Conservation (phyloP, 2,888 invertebrate species). For the Euzetes globulus region DNA sequence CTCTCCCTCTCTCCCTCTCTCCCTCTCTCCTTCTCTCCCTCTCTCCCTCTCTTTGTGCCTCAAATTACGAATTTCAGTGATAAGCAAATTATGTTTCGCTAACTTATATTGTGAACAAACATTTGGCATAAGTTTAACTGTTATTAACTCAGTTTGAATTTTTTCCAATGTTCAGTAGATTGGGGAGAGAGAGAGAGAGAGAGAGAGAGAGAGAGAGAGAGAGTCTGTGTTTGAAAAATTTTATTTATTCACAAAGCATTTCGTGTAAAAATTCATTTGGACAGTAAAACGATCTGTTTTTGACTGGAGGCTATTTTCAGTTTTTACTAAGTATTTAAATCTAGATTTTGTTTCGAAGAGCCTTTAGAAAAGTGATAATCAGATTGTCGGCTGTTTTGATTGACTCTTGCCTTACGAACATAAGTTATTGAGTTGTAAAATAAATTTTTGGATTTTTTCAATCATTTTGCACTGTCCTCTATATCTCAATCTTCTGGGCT, state of each 20-base stretch:
- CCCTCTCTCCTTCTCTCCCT: neutral
- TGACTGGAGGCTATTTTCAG: neutral
- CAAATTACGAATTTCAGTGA: slow-evolving; percentile 19
- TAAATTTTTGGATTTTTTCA: neutral
- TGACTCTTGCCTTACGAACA: neutral
- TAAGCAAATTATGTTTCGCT: slow-evolving; percentile 3
- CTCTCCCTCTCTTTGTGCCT: slow-evolving; percentile 11
- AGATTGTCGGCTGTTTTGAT: slow-evolving; percentile 12
- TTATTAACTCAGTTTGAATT: neutral
- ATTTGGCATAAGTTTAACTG: neutral
- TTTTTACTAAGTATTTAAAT: slow-evolving; percentile 5
- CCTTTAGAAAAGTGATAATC: neutral
- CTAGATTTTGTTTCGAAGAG: neutral
- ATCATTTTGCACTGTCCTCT: neutral
- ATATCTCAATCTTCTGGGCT: slow-evolving; percentile 9
- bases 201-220: no score
- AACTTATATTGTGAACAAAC: neutral
- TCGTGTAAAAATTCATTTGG: slow-evolving; percentile 10
- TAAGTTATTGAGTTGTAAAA: neutral
- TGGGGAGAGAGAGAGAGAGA: no score
- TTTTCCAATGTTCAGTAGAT: neutral
- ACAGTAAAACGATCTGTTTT: slow-evolving; percentile 8
- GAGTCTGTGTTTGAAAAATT: slow-evolving; percentile 7
- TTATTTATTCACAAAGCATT: slow-evolving; percentile 8
- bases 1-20: neutral